phyloP scores from a whole-genome alignment of 1,140 invertebrate species.

The Drosophila nebulosa region DNA sequence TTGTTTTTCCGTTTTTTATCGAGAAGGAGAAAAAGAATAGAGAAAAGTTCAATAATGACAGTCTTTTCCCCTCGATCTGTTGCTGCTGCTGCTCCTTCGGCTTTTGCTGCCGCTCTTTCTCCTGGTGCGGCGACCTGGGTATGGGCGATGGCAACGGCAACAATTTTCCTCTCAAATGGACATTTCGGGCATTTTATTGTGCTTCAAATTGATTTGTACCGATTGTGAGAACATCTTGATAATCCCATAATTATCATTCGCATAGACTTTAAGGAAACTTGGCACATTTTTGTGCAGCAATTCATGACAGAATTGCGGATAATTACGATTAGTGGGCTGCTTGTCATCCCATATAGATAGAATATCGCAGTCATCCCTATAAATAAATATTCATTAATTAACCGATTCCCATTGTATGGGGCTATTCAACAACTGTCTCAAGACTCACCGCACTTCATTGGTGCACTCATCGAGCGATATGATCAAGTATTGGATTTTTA shows the following conservation, averaged over 20 bases:
- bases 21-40: neutral
- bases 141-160: neutral
- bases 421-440: neutral
- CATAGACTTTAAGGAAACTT: slow-evolving; percentile 76
- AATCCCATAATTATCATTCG: slow-evolving; percentile 73
- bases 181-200: slow-evolving; percentile 78
- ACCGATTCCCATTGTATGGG: neutral
- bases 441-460: slow-evolving; percentile 64
- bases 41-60: neutral
- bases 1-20: neutral
- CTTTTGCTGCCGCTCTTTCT: neutral
- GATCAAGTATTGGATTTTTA: slow-evolving; percentile 80
- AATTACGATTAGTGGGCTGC: slow-evolving; percentile 73
- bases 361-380: slow-evolving; percentile 71
- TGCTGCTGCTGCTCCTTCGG: neutral
- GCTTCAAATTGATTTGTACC: slow-evolving; percentile 78
- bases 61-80: neutral
- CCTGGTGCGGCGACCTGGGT: neutral
- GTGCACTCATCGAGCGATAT: slow-evolving; percentile 72
- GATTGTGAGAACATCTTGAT: slow-evolving; percentile 81
- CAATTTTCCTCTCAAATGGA: slow-evolving; percentile 50
- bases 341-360: slow-evolving; percentile 77
- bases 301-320: slow-evolving; percentile 78
- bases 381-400: neutral
- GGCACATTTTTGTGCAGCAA: slow-evolving; percentile 74